phyloP scores from a whole-genome alignment of 2,888 invertebrate species.

The Cloeon dipterum region DNA sequence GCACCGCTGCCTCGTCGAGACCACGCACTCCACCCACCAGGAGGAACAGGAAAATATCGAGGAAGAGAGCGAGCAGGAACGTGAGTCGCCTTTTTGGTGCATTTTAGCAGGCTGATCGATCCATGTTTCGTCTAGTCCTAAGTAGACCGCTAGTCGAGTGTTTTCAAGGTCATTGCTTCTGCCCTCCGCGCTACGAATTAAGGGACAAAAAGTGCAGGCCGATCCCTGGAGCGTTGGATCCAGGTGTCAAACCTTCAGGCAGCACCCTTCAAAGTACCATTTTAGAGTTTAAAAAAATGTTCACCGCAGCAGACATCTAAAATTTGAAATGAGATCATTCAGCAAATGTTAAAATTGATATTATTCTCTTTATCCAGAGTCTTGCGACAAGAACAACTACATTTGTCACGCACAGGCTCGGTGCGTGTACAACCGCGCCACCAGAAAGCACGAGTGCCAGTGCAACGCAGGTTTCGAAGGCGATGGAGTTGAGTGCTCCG shows the following conservation, averaged over 20 bases:
- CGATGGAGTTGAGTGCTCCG: constrained; percentile 52
- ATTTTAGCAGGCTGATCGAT: too few species aligned
- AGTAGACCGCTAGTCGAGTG: constrained; percentile 19
- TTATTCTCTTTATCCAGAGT: constrained; percentile 23
- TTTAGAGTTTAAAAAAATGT: too few species aligned
- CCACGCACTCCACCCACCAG: too few species aligned
- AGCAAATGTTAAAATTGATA: constrained; percentile 9
- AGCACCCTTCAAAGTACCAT: too few species aligned
- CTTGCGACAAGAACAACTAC: constrained; percentile 46
- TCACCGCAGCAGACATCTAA: neutral
- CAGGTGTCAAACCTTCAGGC: too few species aligned
- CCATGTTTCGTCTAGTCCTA: constrained; percentile 16
- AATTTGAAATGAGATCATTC: neutral
- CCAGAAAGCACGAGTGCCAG: constrained; percentile 36
- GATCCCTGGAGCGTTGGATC: constrained; percentile 14
- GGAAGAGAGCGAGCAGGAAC: neutral
- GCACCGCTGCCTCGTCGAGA: neutral
- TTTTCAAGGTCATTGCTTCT: constrained; percentile 19
- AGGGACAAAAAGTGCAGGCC: constrained; percentile 17
- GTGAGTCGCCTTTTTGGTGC: too few species aligned
- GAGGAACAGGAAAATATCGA: neutral
- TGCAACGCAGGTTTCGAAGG: constrained; percentile 71
- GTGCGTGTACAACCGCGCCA: constrained; percentile 36
- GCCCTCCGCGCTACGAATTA: constrained; percentile 21
- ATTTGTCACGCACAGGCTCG: constrained; percentile 68